Conservation (phyloP, 2,888 invertebrate genomes). For the Gryllus longicercus region DNA sequence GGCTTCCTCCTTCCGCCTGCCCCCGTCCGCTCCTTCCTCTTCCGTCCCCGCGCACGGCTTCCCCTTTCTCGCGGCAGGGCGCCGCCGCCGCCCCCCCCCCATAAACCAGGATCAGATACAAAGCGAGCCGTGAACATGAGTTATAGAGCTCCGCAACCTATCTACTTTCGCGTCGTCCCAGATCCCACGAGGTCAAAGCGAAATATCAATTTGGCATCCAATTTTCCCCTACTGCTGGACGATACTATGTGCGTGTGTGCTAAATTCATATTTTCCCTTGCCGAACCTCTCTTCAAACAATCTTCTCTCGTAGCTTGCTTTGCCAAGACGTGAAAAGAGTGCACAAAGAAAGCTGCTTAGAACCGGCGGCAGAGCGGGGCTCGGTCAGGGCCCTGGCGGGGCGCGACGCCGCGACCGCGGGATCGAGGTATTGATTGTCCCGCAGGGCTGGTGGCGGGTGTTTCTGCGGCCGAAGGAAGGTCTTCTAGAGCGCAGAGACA, state of each 20-base stretch:
- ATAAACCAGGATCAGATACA: too few species aligned
- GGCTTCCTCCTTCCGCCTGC: not conserved
- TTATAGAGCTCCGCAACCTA: not conserved
- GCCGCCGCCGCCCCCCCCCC: too few species aligned
- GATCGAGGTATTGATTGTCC: too few species aligned
- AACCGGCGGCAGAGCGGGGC: not conserved
- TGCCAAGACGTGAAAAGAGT: not conserved
- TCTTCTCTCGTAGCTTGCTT: not conserved
- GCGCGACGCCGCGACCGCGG: too few species aligned
- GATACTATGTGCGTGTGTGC: not conserved
- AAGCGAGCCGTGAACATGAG: too few species aligned
- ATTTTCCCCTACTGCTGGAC: not conserved
- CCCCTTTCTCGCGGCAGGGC: too few species aligned
- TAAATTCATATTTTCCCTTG: not conserved
- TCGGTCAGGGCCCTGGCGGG: too few species aligned
- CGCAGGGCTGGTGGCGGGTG: too few species aligned
- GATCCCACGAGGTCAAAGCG: not conserved
- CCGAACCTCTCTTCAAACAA: not conserved
- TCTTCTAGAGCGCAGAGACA: too few species aligned
- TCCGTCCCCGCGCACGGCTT: not conserved
- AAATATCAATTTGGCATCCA: conserved; percentile 10
- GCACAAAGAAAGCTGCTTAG: too few species aligned
- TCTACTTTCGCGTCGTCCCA: not conserved
- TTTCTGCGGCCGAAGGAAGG: too few species aligned
- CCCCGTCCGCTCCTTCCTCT: not conserved